phyloP scores from a whole-genome alignment of 1,140 invertebrate genomes.

The Hermatobates lingyangjiaoensis region DNA sequence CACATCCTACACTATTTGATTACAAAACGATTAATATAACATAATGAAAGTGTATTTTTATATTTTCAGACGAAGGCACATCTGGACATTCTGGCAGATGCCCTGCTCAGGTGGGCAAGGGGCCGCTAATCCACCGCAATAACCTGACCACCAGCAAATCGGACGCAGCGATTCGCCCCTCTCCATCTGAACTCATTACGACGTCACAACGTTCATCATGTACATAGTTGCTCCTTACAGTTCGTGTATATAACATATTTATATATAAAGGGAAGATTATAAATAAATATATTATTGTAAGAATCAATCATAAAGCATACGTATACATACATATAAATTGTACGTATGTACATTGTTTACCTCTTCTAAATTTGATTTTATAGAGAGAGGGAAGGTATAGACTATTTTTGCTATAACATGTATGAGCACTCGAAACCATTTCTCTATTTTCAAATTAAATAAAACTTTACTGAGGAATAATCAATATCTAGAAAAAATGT shows the following conservation, averaged over 20 bases:
- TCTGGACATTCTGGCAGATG: conserved; percentile 80
- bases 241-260: not conserved
- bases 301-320: not conserved
- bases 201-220: not conserved
- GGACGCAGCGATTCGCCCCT: not conserved
- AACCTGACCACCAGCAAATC: not conserved
- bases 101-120: conserved; percentile 75
- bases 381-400: conserved; percentile 1
- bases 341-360: not conserved
- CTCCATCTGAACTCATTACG: not conserved
- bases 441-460: too few species aligned
- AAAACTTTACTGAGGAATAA: too few species aligned
- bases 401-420: conserved; percentile 4
- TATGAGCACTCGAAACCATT: too few species aligned
- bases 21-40: too few species aligned
- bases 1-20: too few species aligned
- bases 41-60: too few species aligned
- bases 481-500: too few species aligned
- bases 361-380: not conserved
- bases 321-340: not conserved
- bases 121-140: conserved; percentile 42
- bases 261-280: not conserved
- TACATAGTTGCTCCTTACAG: not conserved
- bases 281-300: not conserved
- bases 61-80: conserved; percentile 71